phyloP scores from a whole-genome alignment of 1,140 invertebrate genomes.

The Camponotus pennsylvanicus region DNA sequence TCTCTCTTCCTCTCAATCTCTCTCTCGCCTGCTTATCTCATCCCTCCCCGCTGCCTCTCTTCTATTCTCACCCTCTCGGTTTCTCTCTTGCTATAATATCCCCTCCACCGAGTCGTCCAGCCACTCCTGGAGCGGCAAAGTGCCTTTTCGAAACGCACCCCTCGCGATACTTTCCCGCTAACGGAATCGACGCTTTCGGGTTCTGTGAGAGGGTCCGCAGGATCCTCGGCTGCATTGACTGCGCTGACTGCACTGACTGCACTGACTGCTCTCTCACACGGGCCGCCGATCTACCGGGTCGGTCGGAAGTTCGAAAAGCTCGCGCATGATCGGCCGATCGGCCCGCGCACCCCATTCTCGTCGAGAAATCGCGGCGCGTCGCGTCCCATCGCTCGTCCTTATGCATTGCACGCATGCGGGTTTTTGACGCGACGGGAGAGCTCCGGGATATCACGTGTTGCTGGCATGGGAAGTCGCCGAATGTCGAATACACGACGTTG shows the following conservation, averaged over 20 bases:
- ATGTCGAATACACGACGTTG: slow-evolving; percentile 6
- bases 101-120: slow-evolving; percentile 60
- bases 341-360: slow-evolving; percentile 64
- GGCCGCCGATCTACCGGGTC: slow-evolving; percentile 41
- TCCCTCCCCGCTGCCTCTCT: neutral
- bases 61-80: slow-evolving; percentile 21
- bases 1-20: slow-evolving; percentile 3
- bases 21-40: slow-evolving; percentile 22
- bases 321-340: slow-evolving; percentile 70
- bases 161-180: slow-evolving; percentile 68
- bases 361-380: slow-evolving; percentile 37
- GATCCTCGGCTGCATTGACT: slow-evolving; percentile 64
- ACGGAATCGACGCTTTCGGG: slow-evolving; percentile 56
- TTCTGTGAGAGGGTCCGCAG: slow-evolving; percentile 34
- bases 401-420: slow-evolving; percentile 57
- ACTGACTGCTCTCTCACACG: slow-evolving; percentile 63
- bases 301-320: slow-evolving; percentile 54
- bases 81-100: slow-evolving; percentile 61
- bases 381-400: slow-evolving; percentile 28
- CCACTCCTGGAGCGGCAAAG: slow-evolving; percentile 69
- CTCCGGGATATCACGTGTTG: slow-evolving; percentile 48
- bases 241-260: slow-evolving; percentile 68
- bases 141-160: slow-evolving; percentile 74
- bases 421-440: slow-evolving; percentile 44
- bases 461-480: slow-evolving; percentile 34